A percentile compares a stretch with the other conserved stretches of the same genome.
Conservation (phyloP, 1,140 invertebrate genomes). For the Whitmania pigra region DNA sequence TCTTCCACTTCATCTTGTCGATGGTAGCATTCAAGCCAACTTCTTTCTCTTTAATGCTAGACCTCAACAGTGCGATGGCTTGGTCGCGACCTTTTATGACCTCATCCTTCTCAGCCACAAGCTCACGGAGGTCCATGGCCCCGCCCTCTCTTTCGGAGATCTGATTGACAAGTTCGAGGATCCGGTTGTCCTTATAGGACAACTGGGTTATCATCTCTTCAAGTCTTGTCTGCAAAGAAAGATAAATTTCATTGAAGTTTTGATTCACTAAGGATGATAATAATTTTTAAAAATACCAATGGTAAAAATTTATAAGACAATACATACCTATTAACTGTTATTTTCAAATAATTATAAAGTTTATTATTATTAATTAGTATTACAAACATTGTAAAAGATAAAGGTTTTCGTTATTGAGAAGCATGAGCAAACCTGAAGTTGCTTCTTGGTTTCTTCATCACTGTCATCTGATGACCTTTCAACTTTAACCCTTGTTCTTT, state of each 20-base stretch:
- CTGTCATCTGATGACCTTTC: too few species aligned
- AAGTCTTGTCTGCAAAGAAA: constrained; percentile 27
- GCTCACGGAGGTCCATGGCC: constrained; percentile 53
- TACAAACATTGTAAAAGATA: too few species aligned
- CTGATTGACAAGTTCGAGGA: constrained; percentile 46
- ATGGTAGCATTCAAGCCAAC: neutral
- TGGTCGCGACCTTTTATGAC: constrained; percentile 69
- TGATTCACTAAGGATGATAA: too few species aligned
- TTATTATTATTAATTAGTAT: too few species aligned
- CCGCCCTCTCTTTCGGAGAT: constrained; percentile 44
- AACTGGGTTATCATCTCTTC: constrained; percentile 47
- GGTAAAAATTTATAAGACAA: too few species aligned
- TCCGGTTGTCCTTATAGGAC: constrained; percentile 46
- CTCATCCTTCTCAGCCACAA: constrained; percentile 68
- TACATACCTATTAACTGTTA: too few species aligned
- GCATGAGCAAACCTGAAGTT: neutral
- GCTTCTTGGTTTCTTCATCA: neutral
- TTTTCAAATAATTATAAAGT: too few species aligned
- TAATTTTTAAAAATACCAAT: too few species aligned
- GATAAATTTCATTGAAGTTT: too few species aligned
- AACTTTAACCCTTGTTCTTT: too few species aligned
- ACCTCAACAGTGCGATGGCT: neutral
- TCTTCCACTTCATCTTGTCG: neutral
- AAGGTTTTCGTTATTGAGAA: too few species aligned
- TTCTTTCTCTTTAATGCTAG: neutral